Percentiles rank a stretch among this genome's conserved stretches.
Evolutionary conservation across 2,113 vertebrate genomes (phyloP).

Genomic region (Cavia porcellus): DNA sequence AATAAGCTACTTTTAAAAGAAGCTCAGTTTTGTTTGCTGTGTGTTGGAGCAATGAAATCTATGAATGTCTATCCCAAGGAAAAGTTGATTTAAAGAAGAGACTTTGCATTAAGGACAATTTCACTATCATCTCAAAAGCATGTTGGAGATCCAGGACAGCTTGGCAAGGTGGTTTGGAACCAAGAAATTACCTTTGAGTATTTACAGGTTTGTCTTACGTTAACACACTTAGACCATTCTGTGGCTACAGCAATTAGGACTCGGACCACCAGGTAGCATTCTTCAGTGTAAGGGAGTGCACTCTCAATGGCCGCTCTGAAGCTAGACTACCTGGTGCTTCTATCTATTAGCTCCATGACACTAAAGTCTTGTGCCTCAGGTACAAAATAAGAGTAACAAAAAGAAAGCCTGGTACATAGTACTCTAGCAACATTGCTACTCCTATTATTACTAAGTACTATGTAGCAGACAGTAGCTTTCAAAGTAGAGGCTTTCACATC

Average conservation of each 20-base stretch:
- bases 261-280: neutral
- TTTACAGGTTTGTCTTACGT: neutral
- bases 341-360: neutral
- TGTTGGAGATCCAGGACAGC: neutral
- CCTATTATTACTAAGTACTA: neutral
- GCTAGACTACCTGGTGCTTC: neutral
- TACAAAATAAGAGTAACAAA: conserved; percentile 24
- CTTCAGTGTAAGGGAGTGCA: neutral
- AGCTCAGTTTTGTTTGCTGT: conserved; percentile 11
- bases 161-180: neutral
- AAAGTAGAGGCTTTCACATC: neutral
- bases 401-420: neutral
- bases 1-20: neutral
- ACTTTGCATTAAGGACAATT: neutral
- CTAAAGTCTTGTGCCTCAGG: neutral
- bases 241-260: neutral
- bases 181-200: conserved; percentile 6
- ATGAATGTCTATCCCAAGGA: accelerated
- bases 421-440: neutral
- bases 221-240: neutral
- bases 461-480: neutral
- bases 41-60: neutral
- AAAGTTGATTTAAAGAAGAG: conserved; percentile 50
- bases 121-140: neutral
- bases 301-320: neutral